Evolutionary conservation across 2,797 vertebrate species (phyloP).

Genomic region (Pangasius macronema): DNA sequence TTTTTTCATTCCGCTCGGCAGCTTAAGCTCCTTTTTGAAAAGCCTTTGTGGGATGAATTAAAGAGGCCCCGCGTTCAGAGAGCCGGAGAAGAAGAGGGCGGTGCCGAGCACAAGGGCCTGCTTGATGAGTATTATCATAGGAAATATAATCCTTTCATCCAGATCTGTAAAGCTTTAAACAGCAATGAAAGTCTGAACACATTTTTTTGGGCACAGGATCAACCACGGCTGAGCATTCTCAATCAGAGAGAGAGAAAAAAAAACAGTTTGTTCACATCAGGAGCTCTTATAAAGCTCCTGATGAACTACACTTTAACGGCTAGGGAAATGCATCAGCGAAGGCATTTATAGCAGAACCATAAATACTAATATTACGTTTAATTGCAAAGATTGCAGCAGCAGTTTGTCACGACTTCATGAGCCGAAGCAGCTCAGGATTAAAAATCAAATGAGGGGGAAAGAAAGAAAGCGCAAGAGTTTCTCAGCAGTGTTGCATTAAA

Average conservation of each 20-base stretch:
- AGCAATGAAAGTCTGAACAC: too few species aligned
- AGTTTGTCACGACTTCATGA: not conserved
- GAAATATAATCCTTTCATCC: slow-evolving; percentile 80
- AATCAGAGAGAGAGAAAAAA: not conserved
- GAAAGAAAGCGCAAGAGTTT: not conserved
- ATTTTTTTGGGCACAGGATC: not conserved
- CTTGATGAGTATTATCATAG: slow-evolving; percentile 59
- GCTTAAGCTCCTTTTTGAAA: slow-evolving; percentile 76
- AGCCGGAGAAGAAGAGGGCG: slow-evolving; percentile 65
- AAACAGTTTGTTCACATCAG: not conserved
- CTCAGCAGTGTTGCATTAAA: too few species aligned
- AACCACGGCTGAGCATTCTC: not conserved
- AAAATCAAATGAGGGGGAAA: too few species aligned
- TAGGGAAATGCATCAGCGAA: not conserved
- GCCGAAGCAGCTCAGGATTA: not conserved
- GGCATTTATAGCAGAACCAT: not conserved
- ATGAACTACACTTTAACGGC: too few species aligned
- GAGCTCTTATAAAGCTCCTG: not conserved
- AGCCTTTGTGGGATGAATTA: slow-evolving; percentile 79
- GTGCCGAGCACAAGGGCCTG: slow-evolving; percentile 37
- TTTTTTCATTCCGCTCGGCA: slow-evolving; percentile 58
- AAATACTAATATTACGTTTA: not conserved
- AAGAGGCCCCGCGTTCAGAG: slow-evolving; percentile 75
- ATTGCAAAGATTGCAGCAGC: not conserved
- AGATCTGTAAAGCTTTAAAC: slow-evolving; percentile 60